Evolutionary conservation across 1,140 invertebrate species (phyloP), one percentile per base, ranked within the genome.

Genomic region (Hormaphis cornu): DNA sequence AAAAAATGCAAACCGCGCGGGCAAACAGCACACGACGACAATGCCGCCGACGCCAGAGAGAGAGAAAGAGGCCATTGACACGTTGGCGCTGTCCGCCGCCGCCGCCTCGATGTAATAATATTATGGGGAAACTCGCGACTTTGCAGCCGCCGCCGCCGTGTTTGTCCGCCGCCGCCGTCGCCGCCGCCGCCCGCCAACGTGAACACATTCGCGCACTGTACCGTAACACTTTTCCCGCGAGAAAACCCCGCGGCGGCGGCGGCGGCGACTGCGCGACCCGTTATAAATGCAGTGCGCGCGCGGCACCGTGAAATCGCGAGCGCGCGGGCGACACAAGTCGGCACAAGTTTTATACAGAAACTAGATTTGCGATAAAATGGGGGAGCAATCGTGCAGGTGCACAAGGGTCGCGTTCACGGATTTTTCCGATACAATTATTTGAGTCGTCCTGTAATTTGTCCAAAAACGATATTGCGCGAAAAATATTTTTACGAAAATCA

Each of bases 41-140:
- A 44, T 24, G 40, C 40, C 40, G 37, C 37, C 20, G 40, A 5
- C 42, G 37, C 37, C n/a, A n/a, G n/a, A 46, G 22, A 33, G 44
- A 48, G 61, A 66, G 44, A 50, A 33, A 61, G 42, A 61, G 58
- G 58, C 58, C 58, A 61, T 46, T 61, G 58, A 61, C 58, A 61
- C 58, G 40, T n/a, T n/a, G 58, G 58, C 40, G 40, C 22, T 40
- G 42, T 40, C 24, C 24, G 20, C 24, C 46, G 37, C 20, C 22
- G 20, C 14, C 20, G 37, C n/a, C n/a, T n/a, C n/a, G n/a, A n/a
- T n/a, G n/a, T n/a, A n/a, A n/a, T n/a, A n/a, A n/a, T n/a, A n/a
- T n/a, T n/a, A n/a, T 42, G 42, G 56, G 69, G 69, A 53, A 69
- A 69, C 33, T 40, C 46, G n/a, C n/a, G 46, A 42, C 56, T 59